Evolutionary conservation across 2,888 invertebrate species (phyloP).

Genomic region (Antheraea yamamai): DNA sequence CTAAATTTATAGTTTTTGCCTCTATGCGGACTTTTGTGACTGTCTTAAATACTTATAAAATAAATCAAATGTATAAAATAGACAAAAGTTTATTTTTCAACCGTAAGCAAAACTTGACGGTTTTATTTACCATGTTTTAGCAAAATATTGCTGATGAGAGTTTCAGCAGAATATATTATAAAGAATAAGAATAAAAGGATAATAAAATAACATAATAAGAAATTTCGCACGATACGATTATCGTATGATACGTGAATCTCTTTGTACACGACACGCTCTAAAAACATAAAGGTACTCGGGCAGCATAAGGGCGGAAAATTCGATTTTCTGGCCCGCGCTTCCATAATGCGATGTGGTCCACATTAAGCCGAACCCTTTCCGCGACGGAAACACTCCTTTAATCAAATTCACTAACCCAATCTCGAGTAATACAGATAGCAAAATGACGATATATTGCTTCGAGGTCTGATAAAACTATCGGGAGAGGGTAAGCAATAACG

Average conservation of each 20-base stretch:
- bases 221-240: slow-evolving; percentile 26
- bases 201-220: slow-evolving; percentile 24
- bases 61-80: not conserved
- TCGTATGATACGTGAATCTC: slow-evolving; percentile 44
- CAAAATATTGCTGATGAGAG: not conserved
- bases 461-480: slow-evolving; percentile 57
- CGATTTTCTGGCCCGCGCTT: slow-evolving; percentile 75
- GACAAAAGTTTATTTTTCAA: not conserved
- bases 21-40: too few species aligned
- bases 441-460: slow-evolving; percentile 64
- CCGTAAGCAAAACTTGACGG: not conserved
- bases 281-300: slow-evolving; percentile 58
- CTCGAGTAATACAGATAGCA: slow-evolving; percentile 64
- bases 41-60: not conserved
- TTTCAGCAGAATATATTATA: not conserved
- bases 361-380: slow-evolving; percentile 70
- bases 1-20: too few species aligned
- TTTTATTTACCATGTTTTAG: not conserved
- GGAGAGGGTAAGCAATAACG: slow-evolving; percentile 37
- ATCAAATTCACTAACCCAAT: slow-evolving; percentile 76
- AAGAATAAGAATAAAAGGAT: not conserved
- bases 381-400: slow-evolving; percentile 62
- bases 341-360: slow-evolving; percentile 61
- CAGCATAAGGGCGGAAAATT: slow-evolving; percentile 71
- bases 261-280: slow-evolving; percentile 66